Percentiles rank a stretch among this genome's conserved stretches.
These are phyloP conservation scores for Disparrhopalites patrizii DNA, from an alignment of 2,888 invertebrate genomes.

Conservation along the genomic window DNA sequence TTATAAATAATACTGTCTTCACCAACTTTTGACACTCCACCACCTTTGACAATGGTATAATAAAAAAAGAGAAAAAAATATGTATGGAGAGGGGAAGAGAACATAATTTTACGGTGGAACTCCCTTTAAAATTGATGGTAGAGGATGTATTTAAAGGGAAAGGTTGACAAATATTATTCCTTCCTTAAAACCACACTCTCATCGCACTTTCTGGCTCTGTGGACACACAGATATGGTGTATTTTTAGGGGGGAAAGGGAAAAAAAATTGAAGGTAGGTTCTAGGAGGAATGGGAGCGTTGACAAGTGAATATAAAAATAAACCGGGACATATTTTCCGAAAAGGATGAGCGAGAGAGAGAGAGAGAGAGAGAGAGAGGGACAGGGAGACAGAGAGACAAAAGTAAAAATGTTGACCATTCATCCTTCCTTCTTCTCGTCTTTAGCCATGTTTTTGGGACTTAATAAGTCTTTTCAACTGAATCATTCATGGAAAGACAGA, in stretches of 20 bases:
- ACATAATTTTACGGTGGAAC: background rate
- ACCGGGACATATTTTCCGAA: no score
- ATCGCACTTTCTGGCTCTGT: no score
- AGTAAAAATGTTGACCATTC: background rate
- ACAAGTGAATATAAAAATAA: no score
- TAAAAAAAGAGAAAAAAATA: background rate
- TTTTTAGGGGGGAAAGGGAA: no score
- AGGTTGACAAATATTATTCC: no score
- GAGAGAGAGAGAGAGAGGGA: background rate
- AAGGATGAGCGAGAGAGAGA: background rate
- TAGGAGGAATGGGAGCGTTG: no score
- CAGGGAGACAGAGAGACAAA: background rate
- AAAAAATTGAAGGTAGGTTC: no score
- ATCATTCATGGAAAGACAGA: slow-evolving; percentile 2
- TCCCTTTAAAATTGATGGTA: no score
- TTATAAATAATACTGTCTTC: background rate
- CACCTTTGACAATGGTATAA: background rate
- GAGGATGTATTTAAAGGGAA: no score
- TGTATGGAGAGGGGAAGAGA: background rate
- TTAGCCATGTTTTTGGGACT: slow-evolving; percentile 10
- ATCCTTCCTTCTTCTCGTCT: background rate
- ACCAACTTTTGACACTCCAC: background rate
- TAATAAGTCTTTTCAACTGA: slow-evolving; percentile 15
- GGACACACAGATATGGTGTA: no score
- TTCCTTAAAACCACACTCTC: no score